Evolutionary conservation across 2,888 invertebrate genomes (phyloP), one percentile per base, ranked within the genome.

Genomic region (Protophormia terraenovae): DNA sequence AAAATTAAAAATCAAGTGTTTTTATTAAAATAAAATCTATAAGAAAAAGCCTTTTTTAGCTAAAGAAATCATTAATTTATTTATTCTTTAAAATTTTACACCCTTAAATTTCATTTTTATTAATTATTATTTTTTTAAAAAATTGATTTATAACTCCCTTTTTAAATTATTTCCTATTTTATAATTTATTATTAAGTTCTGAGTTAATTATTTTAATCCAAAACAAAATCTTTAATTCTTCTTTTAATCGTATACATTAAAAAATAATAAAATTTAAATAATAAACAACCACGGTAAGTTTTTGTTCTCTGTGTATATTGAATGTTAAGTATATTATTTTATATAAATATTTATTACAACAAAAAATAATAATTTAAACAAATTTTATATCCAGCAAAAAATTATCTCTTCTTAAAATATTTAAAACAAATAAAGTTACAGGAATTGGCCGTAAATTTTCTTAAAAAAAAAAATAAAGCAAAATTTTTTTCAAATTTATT

Each of bases 381-480:
- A 83, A 32, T 72, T 76, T 62, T 53, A 29, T 41, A 4, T 55
- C 55, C 22, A 41, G 19, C 14, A 50, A 24, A 82, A 66, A 72
- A 47, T 47, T 77, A 66, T 41, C 27, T 55, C 69, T 79, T 19
- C 16, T n/a, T 19, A 5, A 53, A 50, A 64, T 32, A n/a, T 50
- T 55, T 53, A 72, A 76, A 86, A 64, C 83, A 82, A 84, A 88
- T 87, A 89, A 90, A 90, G 90, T 85, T 85, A 90, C 91, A 90
- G 91, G 89, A 91, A 91, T 91, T 90, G 91, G 90, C 91, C 90
- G 89, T 89, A 88, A 90, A 90, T 89, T 88, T 77, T 84, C 55
- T 83, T n/a, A 83, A 69, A 81, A 77, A 67, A 60, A 64, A 69
- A 73, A 78, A 88, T 84, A 88, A 83, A 86, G 16, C 27, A 35